Base-by-base conservation (phyloP, 92 coral and sea anemone genomes). In the Phenganax marumi region DNA sequence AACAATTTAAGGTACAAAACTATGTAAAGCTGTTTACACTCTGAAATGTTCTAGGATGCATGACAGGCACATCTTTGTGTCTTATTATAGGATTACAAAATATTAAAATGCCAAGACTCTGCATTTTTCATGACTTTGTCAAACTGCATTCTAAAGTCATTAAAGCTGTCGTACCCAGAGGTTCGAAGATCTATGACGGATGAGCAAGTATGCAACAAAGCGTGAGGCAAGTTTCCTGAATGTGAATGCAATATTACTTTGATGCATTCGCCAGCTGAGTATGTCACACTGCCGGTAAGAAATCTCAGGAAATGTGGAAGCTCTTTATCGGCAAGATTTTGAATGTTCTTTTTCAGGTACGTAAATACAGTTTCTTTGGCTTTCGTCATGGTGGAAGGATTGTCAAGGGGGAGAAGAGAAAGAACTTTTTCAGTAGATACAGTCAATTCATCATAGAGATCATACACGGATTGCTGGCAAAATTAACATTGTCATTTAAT, bases 181-280 rank as follows among this genome's bases (percentile, higher is more conserved):
- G 81, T 73, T 10, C 81, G 86, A 43, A 84, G 53, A 57, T 75
- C 86, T 13, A 84, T 62, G 4, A 74, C 81, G 24, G 75, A 70
- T 2, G 82, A 84, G 49, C 86, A 75, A 8, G 75, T 64, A 74
- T 62, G 86, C 24, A 83, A 69, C 6, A 79, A 47, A 53, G 58
- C 79, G 66, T 83, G 80, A 7, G 73, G 86, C 24, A 83, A 71
- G 75, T 73, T 73, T 8, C 86, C 86, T 3, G 75, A 8, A 48
- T 83, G 56, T n/a, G 81, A 39, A 74, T 84, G 86, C n/a, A 84
- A 84, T 50, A 83, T 73, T 3, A 83, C 86, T 11, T 83, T 83
- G 17, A 83, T 73, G 3, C 60, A 69, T 25, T 65, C 24, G 75
- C 73, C n/a, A n/a, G n/a, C 86, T 69, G 60, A 66, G 39, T 71